A percentile compares a stretch with the other conserved stretches of the same genome.
phyloP scores from a whole-genome alignment of 2,797 vertebrate genomes.

The Pseudomugil gertrudae region DNA sequence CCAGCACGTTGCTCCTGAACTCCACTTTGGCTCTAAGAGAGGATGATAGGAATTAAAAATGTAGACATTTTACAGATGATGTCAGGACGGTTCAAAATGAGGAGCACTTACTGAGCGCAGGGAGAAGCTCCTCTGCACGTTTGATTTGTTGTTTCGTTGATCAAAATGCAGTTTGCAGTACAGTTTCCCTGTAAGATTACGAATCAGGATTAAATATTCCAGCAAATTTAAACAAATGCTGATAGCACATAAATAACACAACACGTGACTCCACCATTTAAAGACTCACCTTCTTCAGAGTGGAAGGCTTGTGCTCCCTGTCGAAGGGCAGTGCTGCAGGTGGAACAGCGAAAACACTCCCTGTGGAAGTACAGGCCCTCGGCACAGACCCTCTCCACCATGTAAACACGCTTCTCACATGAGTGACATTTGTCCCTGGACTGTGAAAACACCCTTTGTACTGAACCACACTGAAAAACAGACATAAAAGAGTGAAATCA shows the following conservation, averaged over 20 bases:
- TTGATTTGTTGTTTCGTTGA: conserved; percentile 85
- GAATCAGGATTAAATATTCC: background rate
- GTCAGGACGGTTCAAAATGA: background rate
- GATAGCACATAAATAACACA: background rate
- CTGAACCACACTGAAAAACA: conserved; percentile 82
- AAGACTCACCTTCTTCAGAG: conserved; percentile 86
- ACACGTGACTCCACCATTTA: background rate
- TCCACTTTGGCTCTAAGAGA: conserved; percentile 73
- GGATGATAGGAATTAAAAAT: background rate
- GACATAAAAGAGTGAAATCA: background rate
- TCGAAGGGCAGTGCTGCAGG: conserved; percentile 87
- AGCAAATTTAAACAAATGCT: background rate
- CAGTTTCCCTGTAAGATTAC: conserved; percentile 86
- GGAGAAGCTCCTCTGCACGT: conserved; percentile 82
- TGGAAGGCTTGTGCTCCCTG: conserved; percentile 91
- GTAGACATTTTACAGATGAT: background rate
- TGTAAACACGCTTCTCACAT: conserved; percentile 91
- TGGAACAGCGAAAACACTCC: conserved; percentile 93
- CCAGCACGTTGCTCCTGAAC: conserved; percentile 65
- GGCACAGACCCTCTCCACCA: conserved; percentile 92
- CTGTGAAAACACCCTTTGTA: conserved; percentile 83
- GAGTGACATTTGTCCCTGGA: conserved; percentile 90
- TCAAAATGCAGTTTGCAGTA: conserved; percentile 96
- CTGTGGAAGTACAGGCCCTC: conserved; percentile 96
- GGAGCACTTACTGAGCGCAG: conserved; percentile 75